Evolutionary conservation across 1,140 invertebrate genomes (phyloP).

Genomic region (Danaus plexippus): DNA sequence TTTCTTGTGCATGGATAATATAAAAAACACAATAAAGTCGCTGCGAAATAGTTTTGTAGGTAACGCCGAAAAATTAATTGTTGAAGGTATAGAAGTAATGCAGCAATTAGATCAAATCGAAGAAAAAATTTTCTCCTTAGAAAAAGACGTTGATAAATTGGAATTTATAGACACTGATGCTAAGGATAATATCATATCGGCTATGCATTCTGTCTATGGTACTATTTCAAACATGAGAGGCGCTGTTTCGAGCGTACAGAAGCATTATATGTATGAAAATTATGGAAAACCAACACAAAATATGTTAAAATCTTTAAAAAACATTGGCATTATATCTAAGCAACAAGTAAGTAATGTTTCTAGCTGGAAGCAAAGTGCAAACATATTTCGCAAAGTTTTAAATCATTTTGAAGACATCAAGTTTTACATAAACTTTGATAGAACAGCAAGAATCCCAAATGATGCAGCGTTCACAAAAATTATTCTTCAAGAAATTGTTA

Average conservation of each 20-base stretch:
- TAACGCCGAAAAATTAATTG: constrained; percentile 42
- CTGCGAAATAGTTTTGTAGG: constrained; percentile 33
- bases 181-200: constrained; percentile 44
- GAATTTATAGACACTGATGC: constrained; percentile 19
- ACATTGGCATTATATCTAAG: constrained; percentile 26
- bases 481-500: constrained; percentile 43
- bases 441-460: constrained; percentile 57
- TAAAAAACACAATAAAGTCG: constrained; percentile 44
- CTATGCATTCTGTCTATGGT: constrained; percentile 50
- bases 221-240: constrained; percentile 62
- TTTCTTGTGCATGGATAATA: constrained; percentile 31
- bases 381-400: constrained; percentile 44
- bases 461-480: constrained; percentile 56
- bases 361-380: constrained; percentile 38
- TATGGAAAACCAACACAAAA: constrained; percentile 50
- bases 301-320: constrained; percentile 47
- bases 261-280: constrained; percentile 57
- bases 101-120: constrained; percentile 48
- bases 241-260: constrained; percentile 56
- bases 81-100: constrained; percentile 45
- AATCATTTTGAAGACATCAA: constrained; percentile 67
- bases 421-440: constrained; percentile 66
- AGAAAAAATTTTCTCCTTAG: constrained; percentile 50
- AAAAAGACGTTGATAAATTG: constrained; percentile 39
- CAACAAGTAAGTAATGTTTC: constrained; percentile 20